Evolutionary conservation across 2,888 invertebrate species (phyloP), one percentile per base, ranked within the genome.

Genomic region (Dicycla oo): DNA sequence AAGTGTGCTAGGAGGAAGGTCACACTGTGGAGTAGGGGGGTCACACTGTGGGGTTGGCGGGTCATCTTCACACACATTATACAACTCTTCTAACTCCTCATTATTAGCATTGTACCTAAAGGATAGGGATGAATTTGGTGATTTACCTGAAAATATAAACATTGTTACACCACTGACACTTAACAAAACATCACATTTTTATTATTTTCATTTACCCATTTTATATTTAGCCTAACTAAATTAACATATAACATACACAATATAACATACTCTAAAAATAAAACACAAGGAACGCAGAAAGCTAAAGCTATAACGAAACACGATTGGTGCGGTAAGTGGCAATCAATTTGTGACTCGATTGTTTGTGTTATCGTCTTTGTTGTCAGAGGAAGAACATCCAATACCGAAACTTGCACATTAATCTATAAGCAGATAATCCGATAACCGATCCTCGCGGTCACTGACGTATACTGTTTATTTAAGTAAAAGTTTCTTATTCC

Each of bases 31-130:
- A 13, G 96, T 94, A 1, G 94, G 93, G n/a, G n/a, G 91, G 18
- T 96, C 96, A 86, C 90, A 88, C 71, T 96, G 96, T 0, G 96
- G 95, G 15, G 96, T 94, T 1, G 94, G 93, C 15, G 93, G 94
- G 81, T 96, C 96, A 88, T 97, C 97, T 53, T 97, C 97, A 88
- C 97, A 97, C 61, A 96, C 96, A 67, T 96, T 96, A 86, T 96
- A 97, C 18, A 98, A 88, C 87, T 98, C 97, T 86, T 98, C 98
- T 68, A 98, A 90, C 91, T 97, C 97, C 87, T 98, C 98, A 88
- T 97, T 97, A 85, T 97, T 97, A n/a, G 97, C 97, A 94, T 97
- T 97, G 87, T 98, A 98, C 87, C 97, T 97, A 86, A 98, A 97
- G 11, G 97, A 96, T 70, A 97, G 92, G 45, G 96, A 94, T 58